These are phyloP conservation scores for Scleropages formosus DNA, from an alignment of 2,797 vertebrate genomes.

Conservation along the genomic window DNA sequence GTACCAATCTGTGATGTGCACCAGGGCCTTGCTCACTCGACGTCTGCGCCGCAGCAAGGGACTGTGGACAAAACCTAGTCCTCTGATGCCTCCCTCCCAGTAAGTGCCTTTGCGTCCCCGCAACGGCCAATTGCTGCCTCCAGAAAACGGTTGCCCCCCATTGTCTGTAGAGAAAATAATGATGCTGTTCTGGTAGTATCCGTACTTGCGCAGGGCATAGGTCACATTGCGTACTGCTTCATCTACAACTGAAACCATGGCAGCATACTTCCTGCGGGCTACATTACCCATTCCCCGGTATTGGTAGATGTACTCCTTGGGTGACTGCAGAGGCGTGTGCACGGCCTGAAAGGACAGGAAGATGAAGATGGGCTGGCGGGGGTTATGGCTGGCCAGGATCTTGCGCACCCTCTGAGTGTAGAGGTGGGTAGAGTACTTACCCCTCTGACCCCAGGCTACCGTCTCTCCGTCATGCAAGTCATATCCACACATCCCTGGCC, in stretches of 20 bases:
- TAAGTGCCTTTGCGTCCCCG: slow-evolving; percentile 95
- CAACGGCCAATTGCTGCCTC: slow-evolving; percentile 95
- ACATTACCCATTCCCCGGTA: slow-evolving; percentile 85
- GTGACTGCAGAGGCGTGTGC: slow-evolving; percentile 90
- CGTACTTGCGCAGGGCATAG: slow-evolving; percentile 88
- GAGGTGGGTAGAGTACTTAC: slow-evolving; percentile 92
- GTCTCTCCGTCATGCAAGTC: slow-evolving; percentile 92
- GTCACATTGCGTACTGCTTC: slow-evolving; percentile 93
- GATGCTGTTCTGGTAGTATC: slow-evolving; percentile 90
- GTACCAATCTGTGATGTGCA: slow-evolving; percentile 98
- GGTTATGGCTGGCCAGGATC: slow-evolving; percentile 84
- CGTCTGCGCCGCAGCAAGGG: slow-evolving; percentile 83
- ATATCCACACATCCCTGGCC: slow-evolving; percentile 85
- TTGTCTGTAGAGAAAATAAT: slow-evolving; percentile 95
- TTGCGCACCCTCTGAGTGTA: slow-evolving; percentile 86
- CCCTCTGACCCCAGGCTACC: slow-evolving; percentile 85
- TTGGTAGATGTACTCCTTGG: slow-evolving; percentile 87
- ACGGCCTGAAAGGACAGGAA: slow-evolving; percentile 95
- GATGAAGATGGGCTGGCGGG: slow-evolving; percentile 83
- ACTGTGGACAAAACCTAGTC: slow-evolving; percentile 93
- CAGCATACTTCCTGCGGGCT: slow-evolving; percentile 86
- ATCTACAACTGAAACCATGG: slow-evolving; percentile 94
- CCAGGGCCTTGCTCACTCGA: slow-evolving; percentile 80
- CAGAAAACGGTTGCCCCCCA: slow-evolving; percentile 90
- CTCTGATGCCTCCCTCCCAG: slow-evolving; percentile 93